Conservation (phyloP, 2,113 vertebrate genomes). For the Junco hyemalis region DNA sequence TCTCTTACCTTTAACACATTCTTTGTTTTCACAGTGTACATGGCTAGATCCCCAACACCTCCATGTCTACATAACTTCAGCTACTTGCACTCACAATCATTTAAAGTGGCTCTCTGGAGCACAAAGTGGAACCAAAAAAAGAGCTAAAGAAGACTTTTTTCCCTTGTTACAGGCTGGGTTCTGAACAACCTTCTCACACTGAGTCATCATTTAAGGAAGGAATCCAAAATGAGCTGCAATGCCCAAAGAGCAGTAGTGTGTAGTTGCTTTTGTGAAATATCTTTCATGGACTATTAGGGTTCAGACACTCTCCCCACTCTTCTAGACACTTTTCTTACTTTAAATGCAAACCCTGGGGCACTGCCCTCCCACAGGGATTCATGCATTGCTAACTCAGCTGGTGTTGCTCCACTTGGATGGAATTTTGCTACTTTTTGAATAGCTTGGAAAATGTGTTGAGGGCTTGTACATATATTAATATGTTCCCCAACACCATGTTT, state of each 20-base stretch:
- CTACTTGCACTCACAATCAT: neutral
- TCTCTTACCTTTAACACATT: neutral
- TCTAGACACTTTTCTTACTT: neutral
- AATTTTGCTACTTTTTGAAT: neutral
- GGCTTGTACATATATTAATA: neutral
- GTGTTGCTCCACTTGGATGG: neutral
- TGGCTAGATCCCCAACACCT: neutral
- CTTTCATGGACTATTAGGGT: neutral
- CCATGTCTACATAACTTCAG: neutral
- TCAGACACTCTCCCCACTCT: neutral
- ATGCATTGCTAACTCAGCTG: neutral
- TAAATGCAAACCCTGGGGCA: neutral
- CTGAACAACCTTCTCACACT: neutral
- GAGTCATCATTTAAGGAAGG: neutral
- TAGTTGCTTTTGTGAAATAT: neutral
- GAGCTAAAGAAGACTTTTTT: too few relatives aligned
- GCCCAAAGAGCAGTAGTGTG: neutral
- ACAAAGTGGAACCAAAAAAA: neutral
- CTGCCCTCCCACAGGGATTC: neutral
- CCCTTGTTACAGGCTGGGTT: neutral
- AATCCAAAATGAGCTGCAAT: neutral
- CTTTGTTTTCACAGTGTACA: neutral
- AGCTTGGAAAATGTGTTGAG: neutral
- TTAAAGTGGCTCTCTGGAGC: neutral
- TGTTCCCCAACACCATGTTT: neutral